Percentiles rank a stretch among this genome's conserved stretches.
These are phyloP conservation scores for Lutjanus campechanus DNA, from an alignment of 2,797 vertebrate genomes.

Conservation along the genomic window DNA sequence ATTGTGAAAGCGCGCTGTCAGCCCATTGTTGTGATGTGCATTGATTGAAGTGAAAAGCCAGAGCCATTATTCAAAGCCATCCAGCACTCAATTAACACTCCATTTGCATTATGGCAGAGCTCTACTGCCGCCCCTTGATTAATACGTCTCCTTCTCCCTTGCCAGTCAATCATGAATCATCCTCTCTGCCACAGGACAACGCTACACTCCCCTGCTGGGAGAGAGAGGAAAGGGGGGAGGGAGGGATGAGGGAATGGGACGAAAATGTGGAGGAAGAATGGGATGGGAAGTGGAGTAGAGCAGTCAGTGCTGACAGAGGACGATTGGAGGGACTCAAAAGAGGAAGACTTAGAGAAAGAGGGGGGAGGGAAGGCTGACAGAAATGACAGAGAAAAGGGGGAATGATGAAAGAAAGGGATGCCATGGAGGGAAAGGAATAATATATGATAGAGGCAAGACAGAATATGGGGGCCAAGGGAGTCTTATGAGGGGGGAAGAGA, in stretches of 20 bases:
- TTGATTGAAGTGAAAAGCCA: conserved; percentile 82
- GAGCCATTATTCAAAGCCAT: conserved; percentile 84
- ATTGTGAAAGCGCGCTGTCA: conserved; percentile 65
- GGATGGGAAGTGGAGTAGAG: conserved; percentile 7
- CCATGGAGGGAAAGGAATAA: not conserved
- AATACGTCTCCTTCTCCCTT: conserved; percentile 78
- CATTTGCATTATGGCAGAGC: conserved; percentile 84
- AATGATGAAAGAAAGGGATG: conserved; percentile 7
- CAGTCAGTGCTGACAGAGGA: conserved; percentile 30
- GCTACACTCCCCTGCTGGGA: conserved; percentile 43
- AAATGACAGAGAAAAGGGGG: not conserved
- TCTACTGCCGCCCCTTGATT: conserved; percentile 77
- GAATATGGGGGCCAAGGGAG: conserved; percentile 12
- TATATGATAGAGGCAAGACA: conserved; percentile 12
- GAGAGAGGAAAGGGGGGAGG: not conserved
- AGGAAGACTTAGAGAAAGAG: not conserved
- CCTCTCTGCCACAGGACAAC: conserved; percentile 64
- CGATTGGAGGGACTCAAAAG: conserved; percentile 11
- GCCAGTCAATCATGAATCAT: conserved; percentile 87
- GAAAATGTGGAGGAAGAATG: conserved; percentile 45
- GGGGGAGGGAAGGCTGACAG: too few species aligned
- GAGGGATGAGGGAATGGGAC: conserved; percentile 3
- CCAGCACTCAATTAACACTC: conserved; percentile 86
- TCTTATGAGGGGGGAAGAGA: not conserved
- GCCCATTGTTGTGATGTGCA: conserved; percentile 80